A percentile compares a stretch with the other conserved stretches of the same genome.
These are phyloP conservation scores for Aurelia aurita DNA, from an alignment of 30 jellyfish, hydroid and myxozoan species.

Conservation along the genomic window DNA sequence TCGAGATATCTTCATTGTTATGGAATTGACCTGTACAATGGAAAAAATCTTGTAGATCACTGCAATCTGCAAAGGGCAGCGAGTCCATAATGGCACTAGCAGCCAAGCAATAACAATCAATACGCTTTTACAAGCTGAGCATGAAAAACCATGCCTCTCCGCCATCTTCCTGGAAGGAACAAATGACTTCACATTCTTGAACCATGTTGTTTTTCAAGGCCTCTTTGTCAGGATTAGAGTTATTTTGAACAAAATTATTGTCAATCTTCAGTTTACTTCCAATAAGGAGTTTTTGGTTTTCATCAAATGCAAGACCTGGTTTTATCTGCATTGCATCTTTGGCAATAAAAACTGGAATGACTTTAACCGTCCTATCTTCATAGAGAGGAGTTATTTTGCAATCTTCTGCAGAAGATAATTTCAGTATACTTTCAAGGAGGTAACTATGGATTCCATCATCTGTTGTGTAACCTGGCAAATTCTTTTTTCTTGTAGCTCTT, in stretches of 20 bases:
- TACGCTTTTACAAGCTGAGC: no score
- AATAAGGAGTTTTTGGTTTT: slow-evolving; percentile 7
- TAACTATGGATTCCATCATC: slow-evolving; percentile 22
- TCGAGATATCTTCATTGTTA: no score
- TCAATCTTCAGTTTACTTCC: slow-evolving; percentile 28
- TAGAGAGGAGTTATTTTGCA: slow-evolving; percentile 2
- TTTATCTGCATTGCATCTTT: slow-evolving; percentile 34
- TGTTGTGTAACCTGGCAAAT: slow-evolving; percentile 22
- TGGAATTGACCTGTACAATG: no score
- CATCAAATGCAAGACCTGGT: slow-evolving; percentile 32
- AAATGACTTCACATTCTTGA: slow-evolving; percentile 37
- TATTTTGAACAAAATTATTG: background rate
- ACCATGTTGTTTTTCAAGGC: slow-evolving; percentile 38
- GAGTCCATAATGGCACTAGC: no score
- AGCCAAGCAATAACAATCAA: no score
- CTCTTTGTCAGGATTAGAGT: slow-evolving; percentile 11
- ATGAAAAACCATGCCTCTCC: no score
- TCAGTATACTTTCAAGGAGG: background rate
- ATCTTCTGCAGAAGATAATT: slow-evolving; percentile 5
- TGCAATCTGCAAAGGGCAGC: no score
- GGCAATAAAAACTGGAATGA: slow-evolving; percentile 28
- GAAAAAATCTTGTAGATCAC: no score
- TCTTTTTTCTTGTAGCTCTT: slow-evolving; percentile 26
- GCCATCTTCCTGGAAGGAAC: background rate
- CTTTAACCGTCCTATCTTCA: slow-evolving; percentile 6